A percentile compares a stretch with the other conserved stretches of the same genome.
These are phyloP conservation scores for Daboia siamensis DNA, from an alignment of 2,113 vertebrate genomes.

Conservation along the genomic window DNA sequence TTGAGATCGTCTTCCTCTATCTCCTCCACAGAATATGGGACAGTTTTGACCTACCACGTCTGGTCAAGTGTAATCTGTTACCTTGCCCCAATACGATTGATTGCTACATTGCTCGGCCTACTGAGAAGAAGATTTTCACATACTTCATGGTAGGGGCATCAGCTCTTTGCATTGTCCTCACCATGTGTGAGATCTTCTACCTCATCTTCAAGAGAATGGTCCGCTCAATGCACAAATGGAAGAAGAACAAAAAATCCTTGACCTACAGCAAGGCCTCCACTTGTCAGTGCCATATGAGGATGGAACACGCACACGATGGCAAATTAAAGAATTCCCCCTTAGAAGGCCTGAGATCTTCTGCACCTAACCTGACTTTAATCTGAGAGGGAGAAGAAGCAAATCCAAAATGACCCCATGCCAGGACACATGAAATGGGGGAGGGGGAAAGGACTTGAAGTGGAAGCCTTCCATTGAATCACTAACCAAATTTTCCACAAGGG, in stretches of 20 bases:
- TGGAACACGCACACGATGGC: conserved; percentile 52
- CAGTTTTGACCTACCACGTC: conserved; percentile 72
- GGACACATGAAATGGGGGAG: fast-evolving
- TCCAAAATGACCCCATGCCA: neutral
- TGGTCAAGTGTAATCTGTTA: conserved; percentile 71
- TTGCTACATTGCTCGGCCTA: conserved; percentile 80
- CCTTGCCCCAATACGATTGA: conserved; percentile 79
- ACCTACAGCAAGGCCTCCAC: conserved; percentile 71
- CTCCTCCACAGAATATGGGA: conserved; percentile 77
- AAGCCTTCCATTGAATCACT: neutral
- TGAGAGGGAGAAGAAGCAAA: conserved; percentile 42
- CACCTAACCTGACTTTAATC: conserved; percentile 55
- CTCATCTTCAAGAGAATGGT: conserved; percentile 72
- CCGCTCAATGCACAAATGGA: conserved; percentile 54
- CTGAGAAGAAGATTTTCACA: conserved; percentile 79
- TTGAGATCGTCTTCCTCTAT: conserved; percentile 76
- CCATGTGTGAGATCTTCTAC: conserved; percentile 77
- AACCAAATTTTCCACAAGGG: neutral
- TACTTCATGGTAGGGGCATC: conserved; percentile 82
- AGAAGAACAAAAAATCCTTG: conserved; percentile 41
- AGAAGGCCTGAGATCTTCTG: conserved; percentile 27
- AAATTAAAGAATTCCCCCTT: conserved; percentile 26
- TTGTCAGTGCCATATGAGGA: conserved; percentile 67
- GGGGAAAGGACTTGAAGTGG: neutral
- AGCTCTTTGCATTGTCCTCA: conserved; percentile 75